Evolutionary conservation across 2,797 vertebrate species (phyloP).

Genomic region (Crax fasciolata): DNA sequence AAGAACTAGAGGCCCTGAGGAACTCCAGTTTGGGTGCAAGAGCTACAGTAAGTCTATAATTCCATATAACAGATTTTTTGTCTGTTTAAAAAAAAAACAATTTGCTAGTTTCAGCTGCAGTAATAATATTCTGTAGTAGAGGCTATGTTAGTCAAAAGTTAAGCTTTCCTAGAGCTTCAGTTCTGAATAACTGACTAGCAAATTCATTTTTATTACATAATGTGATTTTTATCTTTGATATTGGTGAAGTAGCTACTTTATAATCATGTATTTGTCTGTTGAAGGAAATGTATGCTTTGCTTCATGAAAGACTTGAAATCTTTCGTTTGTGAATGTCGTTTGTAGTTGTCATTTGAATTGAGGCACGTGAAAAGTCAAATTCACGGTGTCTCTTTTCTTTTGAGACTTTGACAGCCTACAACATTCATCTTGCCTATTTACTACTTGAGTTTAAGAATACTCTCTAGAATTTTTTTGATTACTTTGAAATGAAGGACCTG

Average conservation of each 20-base stretch:
- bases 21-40: constrained; percentile 95
- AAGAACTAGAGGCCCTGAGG: constrained; percentile 95
- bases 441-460: neutral
- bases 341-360: neutral
- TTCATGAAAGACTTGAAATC: neutral
- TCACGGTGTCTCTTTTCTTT: neutral
- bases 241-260: neutral
- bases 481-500: constrained; percentile 6
- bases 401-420: neutral
- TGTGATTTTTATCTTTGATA: neutral
- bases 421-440: neutral
- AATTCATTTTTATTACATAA: neutral
- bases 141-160: neutral
- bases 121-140: neutral
- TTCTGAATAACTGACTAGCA: neutral
- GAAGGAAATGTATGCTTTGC: neutral
- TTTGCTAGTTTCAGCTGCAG: neutral
- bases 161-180: neutral
- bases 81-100: neutral
- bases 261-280: neutral
- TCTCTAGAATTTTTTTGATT: neutral
- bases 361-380: neutral
- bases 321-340: neutral
- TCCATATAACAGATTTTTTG: neutral
- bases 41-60: constrained; percentile 89